Evolutionary conservation across 2,113 vertebrate species (phyloP).

Genomic region (Brachypodius melanocephalos): DNA sequence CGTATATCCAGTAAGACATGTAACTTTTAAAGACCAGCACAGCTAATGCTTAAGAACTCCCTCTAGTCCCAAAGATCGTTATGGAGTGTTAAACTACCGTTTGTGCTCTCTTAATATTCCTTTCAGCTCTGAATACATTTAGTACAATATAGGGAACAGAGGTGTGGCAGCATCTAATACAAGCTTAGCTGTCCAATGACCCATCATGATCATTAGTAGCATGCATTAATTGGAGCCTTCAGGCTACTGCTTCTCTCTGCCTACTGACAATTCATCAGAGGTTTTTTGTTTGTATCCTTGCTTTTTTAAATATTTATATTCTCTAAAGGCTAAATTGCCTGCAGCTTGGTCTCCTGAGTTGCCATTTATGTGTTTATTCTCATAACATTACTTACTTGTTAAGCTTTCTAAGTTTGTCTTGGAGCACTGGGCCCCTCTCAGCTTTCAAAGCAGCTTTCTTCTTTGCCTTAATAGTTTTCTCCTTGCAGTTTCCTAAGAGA

Average conservation of each 20-base stretch:
- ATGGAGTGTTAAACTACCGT: neutral
- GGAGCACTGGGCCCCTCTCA: neutral
- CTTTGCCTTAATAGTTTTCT: neutral
- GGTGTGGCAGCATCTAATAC: neutral
- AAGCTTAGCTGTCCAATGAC: neutral
- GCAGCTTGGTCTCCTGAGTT: neutral
- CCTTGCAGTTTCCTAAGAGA: neutral
- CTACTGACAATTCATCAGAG: neutral
- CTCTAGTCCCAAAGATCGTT: neutral
- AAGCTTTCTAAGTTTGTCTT: neutral
- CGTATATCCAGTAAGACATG: neutral
- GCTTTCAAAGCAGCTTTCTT: neutral
- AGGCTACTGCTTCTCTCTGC: neutral
- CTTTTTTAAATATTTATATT: neutral
- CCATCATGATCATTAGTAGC: neutral
- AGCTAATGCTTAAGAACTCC: neutral
- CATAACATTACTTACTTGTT: conserved; percentile 1
- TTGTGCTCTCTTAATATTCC: neutral
- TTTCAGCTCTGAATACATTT: neutral
- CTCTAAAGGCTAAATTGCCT: neutral
- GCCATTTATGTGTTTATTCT: neutral
- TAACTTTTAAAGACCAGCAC: neutral
- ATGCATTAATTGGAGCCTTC: neutral
- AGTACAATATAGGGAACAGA: neutral
- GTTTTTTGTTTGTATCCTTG: neutral